Evolutionary conservation across 2,888 invertebrate species (phyloP), one percentile per base, ranked within the genome.

Genomic region (Pseudoips prasinana): DNA sequence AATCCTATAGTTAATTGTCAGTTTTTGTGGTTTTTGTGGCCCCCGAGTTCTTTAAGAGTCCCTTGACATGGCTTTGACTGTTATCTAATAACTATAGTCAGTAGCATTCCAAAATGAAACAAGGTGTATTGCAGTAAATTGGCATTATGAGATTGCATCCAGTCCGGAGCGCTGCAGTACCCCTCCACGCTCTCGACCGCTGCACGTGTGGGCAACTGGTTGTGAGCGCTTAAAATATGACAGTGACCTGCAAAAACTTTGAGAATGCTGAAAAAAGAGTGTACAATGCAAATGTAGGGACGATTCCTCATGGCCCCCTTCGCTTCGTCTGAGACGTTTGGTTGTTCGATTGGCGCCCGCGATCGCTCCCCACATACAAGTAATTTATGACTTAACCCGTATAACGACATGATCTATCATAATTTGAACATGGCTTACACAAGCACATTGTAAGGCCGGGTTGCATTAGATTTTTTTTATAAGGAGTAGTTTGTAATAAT

Each of bases 351-450:
- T 54, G 63, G 62, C 65, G 65, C 63, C 61, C 64, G 63, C 59
- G 60, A 65, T 72, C 60, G 65, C 63, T 66, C 54, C 69, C 59
- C 57, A 58, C 60, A 68, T 69, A n/a, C n/a, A n/a, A n/a, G n/a
- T n/a, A 66, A 78, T 74, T 80, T 76, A 76, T 70, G 61, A 64
- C 62, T 71, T 64, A 62, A 73, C 73, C 71, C 75, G 68, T 72
- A 74, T 72, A 67, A 62, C 63, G 45, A 64, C 58, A 64, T 63
- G 67, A 70, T 65, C 68, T 72, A 64, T 59, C 64, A 73, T 73
- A 74, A 69, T 74, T 74, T 64, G 56, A 68, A 64, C 63, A 57
- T 46, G 37, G 45, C 42, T 51, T 39, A 40, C 18, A 46, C 46
- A 46, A 58, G 50, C 14, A 3, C 40, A 46, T 47, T 45, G 38